Evolutionary conservation across 2,113 vertebrate species (phyloP).

Genomic region (Barnardius zonarius): DNA sequence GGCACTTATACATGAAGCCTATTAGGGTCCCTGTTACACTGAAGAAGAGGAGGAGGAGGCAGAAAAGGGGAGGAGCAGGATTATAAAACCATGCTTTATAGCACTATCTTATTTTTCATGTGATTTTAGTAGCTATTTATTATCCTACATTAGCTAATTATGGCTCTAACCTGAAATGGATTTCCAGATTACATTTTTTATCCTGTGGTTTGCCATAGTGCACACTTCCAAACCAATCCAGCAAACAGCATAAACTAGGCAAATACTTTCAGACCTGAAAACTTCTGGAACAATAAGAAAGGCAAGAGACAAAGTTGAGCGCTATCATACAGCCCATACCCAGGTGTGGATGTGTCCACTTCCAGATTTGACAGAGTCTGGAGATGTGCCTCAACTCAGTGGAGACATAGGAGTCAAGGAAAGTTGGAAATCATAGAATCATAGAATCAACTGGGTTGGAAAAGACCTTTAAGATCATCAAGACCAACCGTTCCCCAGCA

Average conservation of each 20-base stretch:
- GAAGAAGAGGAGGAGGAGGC: constrained; percentile 45
- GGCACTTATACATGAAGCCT: constrained; percentile 86
- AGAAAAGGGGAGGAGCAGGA: constrained; percentile 65
- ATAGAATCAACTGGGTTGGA: not conserved
- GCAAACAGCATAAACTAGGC: not conserved
- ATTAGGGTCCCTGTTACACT: constrained; percentile 79
- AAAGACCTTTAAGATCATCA: not conserved
- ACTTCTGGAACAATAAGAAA: not conserved
- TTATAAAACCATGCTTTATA: constrained; percentile 30
- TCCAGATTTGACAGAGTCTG: not conserved
- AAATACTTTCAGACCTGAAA: not conserved
- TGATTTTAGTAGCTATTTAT: constrained; percentile 45
- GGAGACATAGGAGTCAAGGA: not conserved
- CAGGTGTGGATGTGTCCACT: accelerated
- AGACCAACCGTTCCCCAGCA: not conserved
- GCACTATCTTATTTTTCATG: constrained; percentile 5
- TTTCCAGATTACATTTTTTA: not conserved
- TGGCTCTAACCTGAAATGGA: not conserved
- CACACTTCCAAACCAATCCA: not conserved
- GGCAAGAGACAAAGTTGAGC: not conserved
- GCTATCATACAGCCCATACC: accelerated
- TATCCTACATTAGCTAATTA: constrained; percentile 54
- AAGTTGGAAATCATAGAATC: not conserved
- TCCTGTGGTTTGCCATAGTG: not conserved
- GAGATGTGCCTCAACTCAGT: not conserved